A percentile compares a stretch with the other conserved stretches of the same genome.
Conservation (phyloP, 2,113 vertebrate species). For the Regulus satrapa region DNA sequence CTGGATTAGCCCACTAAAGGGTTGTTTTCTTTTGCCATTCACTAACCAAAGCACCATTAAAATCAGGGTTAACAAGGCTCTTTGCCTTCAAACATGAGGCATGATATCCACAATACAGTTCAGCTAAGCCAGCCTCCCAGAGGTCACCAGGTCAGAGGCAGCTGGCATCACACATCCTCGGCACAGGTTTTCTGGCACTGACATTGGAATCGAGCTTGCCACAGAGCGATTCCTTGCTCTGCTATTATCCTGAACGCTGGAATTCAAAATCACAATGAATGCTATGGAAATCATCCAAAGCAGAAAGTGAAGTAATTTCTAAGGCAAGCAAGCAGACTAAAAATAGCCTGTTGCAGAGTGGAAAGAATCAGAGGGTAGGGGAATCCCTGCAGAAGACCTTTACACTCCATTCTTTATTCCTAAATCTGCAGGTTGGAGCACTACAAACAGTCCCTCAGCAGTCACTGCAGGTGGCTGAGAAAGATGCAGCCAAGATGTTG, state of each 20-base stretch:
- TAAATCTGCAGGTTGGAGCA: neutral
- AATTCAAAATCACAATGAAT: neutral
- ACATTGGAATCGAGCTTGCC: neutral
- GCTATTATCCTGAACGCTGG: neutral
- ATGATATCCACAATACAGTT: neutral
- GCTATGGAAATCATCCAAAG: slow-evolving; percentile 23
- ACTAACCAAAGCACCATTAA: neutral
- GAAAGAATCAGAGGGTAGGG: neutral
- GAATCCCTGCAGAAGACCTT: slow-evolving; percentile 22
- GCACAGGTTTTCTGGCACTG: neutral
- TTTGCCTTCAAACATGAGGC: neutral
- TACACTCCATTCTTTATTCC: neutral
- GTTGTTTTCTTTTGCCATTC: neutral
- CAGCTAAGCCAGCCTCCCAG: neutral
- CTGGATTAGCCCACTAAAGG: neutral
- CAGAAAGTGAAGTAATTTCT: slow-evolving; percentile 31
- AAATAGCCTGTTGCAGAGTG: neutral
- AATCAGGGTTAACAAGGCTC: neutral
- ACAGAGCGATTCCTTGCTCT: neutral
- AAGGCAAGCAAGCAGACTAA: neutral
- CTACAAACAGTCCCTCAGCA: neutral
- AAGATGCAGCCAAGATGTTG: neutral
- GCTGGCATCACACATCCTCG: neutral
- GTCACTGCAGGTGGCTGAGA: neutral
- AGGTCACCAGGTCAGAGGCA: neutral